These are phyloP conservation scores for Melanotaenia trifasciata DNA, from an alignment of 2,797 vertebrate species.

Conservation along the genomic window DNA sequence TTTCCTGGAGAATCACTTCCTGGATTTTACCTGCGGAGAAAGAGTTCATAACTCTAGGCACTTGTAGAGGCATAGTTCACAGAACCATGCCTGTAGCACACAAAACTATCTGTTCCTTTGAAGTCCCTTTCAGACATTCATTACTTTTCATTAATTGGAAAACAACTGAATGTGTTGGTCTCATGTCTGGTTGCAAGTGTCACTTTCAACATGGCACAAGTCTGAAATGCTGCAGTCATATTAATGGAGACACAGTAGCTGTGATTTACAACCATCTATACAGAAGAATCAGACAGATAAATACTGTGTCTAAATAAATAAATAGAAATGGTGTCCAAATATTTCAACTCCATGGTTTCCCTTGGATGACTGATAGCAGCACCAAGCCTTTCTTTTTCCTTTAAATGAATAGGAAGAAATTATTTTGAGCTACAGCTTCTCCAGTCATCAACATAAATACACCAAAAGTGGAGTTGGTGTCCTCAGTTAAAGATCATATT, in stretches of 20 bases:
- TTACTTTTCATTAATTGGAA: neutral
- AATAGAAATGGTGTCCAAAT: neutral
- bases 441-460: too few relatives aligned
- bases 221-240: neutral
- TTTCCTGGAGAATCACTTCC: constrained; percentile 95
- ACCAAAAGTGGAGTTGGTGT: too few relatives aligned
- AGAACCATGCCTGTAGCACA: neutral
- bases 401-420: neutral
- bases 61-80: neutral
- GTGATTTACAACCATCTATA: neutral
- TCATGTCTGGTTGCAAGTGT: neutral
- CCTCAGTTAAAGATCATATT: too few relatives aligned
- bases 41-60: neutral
- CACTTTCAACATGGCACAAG: neutral
- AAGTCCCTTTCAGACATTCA: neutral
- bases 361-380: neutral
- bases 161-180: neutral
- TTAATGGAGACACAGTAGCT: neutral
- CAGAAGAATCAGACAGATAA: neutral
- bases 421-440: neutral
- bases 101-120: neutral
- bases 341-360: neutral
- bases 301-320: neutral
- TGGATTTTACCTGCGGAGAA: constrained; percentile 92
- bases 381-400: neutral